phyloP scores from a whole-genome alignment of 2,797 vertebrate species.

The Decapterus maruadsi region DNA sequence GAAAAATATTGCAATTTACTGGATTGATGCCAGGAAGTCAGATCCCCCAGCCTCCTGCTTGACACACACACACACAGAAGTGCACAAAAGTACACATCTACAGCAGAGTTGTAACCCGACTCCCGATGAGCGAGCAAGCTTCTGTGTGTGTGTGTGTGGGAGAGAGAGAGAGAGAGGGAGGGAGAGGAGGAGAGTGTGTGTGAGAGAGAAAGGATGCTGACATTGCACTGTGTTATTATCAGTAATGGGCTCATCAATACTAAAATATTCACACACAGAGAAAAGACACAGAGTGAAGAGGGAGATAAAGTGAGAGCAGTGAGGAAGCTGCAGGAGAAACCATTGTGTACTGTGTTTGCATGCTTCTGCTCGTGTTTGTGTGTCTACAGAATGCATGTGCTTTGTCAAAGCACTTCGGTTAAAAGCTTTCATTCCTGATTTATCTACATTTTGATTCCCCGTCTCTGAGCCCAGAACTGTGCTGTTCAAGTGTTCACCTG shows the following conservation, averaged over 20 bases:
- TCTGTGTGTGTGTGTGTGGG: constrained; percentile 18
- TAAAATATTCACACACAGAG: constrained; percentile 77
- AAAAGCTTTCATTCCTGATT: constrained; percentile 34
- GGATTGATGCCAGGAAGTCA: constrained; percentile 68
- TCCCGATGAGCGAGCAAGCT: constrained; percentile 53
- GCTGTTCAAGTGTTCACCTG: too few relatives aligned
- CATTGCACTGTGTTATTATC: constrained; percentile 78
- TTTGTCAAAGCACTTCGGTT: constrained; percentile 23
- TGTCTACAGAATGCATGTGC: constrained; percentile 13
- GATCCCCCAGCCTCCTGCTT: constrained; percentile 47
- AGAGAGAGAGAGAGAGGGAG: constrained; percentile 3
- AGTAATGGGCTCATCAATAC: constrained; percentile 84
- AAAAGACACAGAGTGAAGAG: constrained; percentile 18
- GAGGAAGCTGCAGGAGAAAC: constrained; percentile 30
- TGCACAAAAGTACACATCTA: constrained; percentile 38
- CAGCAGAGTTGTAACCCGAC: constrained; percentile 73
- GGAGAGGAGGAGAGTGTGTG: constrained; percentile 53
- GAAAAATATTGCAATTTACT: constrained; percentile 67
- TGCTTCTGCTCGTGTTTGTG: constrained; percentile 29
- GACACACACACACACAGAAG: constrained; percentile 14
- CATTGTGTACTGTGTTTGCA: constrained; percentile 31
- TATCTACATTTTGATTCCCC: constrained; percentile 19
- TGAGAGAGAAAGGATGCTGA: constrained; percentile 73
- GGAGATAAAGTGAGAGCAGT: constrained; percentile 33
- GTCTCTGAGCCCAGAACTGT: background rate